Evolutionary conservation across 2,888 invertebrate genomes (phyloP), one percentile per base, ranked within the genome.

Genomic region (Yponomeuta cagnagella): DNA sequence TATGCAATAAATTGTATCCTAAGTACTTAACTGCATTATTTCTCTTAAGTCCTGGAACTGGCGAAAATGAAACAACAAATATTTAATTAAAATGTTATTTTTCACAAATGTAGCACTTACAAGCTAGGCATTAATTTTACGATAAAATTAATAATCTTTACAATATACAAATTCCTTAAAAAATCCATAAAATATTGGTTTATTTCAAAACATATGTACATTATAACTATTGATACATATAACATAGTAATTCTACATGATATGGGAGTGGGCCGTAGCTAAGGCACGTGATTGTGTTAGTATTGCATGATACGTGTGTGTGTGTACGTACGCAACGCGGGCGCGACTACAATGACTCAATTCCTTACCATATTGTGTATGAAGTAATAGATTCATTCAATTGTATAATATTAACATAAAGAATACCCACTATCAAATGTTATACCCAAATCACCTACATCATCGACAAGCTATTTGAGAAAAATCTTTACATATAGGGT

Each of bases 141-240:
- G 87, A 92, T 90, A 90, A 90, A 88, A 89, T 89, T 91, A 76
- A 76, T 76, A 90, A 87, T 91, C 90, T 93, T 89, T 93, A 93
- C 92, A 92, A 93, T 93, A 91, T 92, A 93, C 92, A 92, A 91
- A 88, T 89, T 88, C 87, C 88, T 92, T 87, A 90, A 88, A 88
- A 90, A 87, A 88, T 90, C 89, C 90, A 92, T 92, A 92, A 89
- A 92, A 91, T 92, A 93, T 90, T 88, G 88, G 87, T 89, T 88
- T 88, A 88, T 88, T 89, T 87, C 79, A 89, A 92, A 89, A 90
- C 87, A 87, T 92, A 92, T 91, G 88, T 91, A 91, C 90, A 90
- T 86, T 89, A 88, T 88, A 86, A 87, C 84, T 88, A 87, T 84
- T 83, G 86, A 89, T 90, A 89, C 87, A 86, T 89, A 88, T 84